These are phyloP conservation scores for Sorex maritimensis DNA, from an alignment of 2,797 vertebrate genomes.

Conservation along the genomic window DNA sequence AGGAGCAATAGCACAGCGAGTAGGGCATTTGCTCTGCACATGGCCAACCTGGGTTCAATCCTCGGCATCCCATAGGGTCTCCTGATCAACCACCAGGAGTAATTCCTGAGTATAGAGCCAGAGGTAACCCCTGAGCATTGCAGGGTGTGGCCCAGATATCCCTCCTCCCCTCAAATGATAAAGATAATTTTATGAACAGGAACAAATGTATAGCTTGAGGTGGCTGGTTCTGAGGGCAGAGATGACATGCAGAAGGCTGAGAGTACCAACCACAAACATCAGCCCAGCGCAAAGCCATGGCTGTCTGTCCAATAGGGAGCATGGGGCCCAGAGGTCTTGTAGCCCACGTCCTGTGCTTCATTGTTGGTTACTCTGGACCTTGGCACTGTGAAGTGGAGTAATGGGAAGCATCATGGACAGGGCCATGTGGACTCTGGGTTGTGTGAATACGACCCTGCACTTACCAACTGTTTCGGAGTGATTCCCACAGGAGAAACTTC, in stretches of 20 bases:
- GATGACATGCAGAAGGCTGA: background rate
- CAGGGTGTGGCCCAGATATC: too few relatives aligned
- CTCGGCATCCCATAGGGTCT: too few relatives aligned
- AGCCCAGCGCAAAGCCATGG: too few relatives aligned
- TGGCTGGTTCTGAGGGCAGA: background rate
- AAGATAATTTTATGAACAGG: background rate
- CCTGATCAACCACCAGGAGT: too few relatives aligned
- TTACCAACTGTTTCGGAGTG: background rate
- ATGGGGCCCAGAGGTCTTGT: fast-evolving
- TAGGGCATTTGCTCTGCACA: too few relatives aligned
- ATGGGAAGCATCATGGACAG: background rate
- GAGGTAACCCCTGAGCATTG: too few relatives aligned
- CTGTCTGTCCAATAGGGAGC: background rate
- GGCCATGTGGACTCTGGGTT: background rate
- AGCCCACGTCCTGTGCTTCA: fast-evolving
- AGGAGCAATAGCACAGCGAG: background rate
- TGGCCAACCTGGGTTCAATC: too few relatives aligned
- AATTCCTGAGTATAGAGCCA: too few relatives aligned
- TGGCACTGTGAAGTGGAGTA: background rate
- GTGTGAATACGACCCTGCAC: background rate
- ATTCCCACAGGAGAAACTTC: background rate
- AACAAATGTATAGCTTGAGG: constrained; percentile 22
- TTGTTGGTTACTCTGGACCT: fast-evolving
- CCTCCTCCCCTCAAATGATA: too few relatives aligned
- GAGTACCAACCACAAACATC: background rate